Evolutionary conservation across 2,797 vertebrate genomes (phyloP).

Genomic region (Hippopotamyrus pictus): DNA sequence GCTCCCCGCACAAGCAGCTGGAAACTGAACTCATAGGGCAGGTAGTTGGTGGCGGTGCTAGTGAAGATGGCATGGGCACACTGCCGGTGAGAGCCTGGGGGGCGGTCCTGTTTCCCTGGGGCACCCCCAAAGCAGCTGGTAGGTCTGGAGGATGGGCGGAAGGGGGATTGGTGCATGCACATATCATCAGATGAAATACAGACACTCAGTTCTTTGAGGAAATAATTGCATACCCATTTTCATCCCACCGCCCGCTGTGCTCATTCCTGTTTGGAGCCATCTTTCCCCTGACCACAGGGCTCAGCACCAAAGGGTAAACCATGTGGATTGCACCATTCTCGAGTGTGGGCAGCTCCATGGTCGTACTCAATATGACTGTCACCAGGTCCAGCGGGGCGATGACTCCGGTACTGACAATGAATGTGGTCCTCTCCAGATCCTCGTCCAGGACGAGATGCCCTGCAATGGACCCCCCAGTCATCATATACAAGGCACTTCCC

Average conservation of each 20-base stretch:
- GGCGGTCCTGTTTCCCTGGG: conserved; percentile 60
- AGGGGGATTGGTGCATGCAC: not conserved
- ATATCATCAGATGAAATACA: not conserved
- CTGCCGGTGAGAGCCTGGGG: conserved; percentile 51
- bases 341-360: conserved; percentile 77
- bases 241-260: conserved; percentile 76
- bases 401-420: conserved; percentile 73
- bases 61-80: conserved; percentile 70
- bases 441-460: conserved; percentile 89
- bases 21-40: conserved; percentile 84
- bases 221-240: conserved; percentile 53
- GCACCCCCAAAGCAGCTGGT: conserved; percentile 81
- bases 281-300: conserved; percentile 60
- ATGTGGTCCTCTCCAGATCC: conserved; percentile 76
- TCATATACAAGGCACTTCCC: not conserved
- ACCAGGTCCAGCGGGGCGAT: conserved; percentile 77
- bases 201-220: not conserved
- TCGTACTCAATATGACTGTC: conserved; percentile 76
- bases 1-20: conserved; percentile 91
- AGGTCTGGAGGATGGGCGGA: conserved; percentile 55
- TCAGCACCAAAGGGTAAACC: conserved; percentile 73
- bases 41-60: conserved; percentile 71
- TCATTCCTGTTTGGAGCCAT: conserved; percentile 63
- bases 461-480: conserved; percentile 35
- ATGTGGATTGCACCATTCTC: conserved; percentile 78